phyloP scores from a whole-genome alignment of 2,113 vertebrate species.

The Gallinago paraguaiae region DNA sequence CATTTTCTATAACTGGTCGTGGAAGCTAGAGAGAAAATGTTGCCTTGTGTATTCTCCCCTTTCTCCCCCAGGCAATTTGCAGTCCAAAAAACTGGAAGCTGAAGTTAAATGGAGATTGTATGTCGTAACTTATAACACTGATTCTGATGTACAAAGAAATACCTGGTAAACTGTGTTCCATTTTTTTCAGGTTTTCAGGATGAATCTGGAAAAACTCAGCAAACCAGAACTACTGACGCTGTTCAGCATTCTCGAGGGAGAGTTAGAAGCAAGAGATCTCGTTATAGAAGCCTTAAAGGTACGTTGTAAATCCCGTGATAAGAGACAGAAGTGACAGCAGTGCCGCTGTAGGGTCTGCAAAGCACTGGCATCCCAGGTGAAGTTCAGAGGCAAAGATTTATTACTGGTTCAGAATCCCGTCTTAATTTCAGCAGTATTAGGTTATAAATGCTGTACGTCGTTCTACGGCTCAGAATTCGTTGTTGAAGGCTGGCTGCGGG shows the following conservation, averaged over 20 bases:
- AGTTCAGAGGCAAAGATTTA: background rate
- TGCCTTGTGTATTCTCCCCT: background rate
- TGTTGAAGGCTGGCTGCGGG: background rate
- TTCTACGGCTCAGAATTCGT: background rate
- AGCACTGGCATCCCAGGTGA: background rate
- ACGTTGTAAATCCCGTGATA: constrained; percentile 9
- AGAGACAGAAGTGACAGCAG: background rate
- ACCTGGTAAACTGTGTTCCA: background rate
- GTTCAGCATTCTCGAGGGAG: constrained; percentile 95
- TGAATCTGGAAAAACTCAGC: constrained; percentile 96
- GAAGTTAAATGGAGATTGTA: background rate
- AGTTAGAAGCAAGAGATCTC: constrained; percentile 93
- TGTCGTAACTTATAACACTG: background rate
- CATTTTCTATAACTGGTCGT: background rate
- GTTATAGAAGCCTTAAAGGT: constrained; percentile 97
- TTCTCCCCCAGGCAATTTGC: background rate
- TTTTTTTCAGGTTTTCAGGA: constrained; percentile 83
- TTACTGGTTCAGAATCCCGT: background rate
- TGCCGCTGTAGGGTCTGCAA: background rate
- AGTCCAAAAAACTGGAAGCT: background rate
- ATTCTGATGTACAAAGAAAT: background rate
- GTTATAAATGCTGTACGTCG: background rate
- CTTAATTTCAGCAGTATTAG: background rate
- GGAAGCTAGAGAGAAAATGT: background rate
- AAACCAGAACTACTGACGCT: constrained; percentile 92